Conservation (phyloP, 2,797 vertebrate species). For the Corythornis leucogaster region DNA sequence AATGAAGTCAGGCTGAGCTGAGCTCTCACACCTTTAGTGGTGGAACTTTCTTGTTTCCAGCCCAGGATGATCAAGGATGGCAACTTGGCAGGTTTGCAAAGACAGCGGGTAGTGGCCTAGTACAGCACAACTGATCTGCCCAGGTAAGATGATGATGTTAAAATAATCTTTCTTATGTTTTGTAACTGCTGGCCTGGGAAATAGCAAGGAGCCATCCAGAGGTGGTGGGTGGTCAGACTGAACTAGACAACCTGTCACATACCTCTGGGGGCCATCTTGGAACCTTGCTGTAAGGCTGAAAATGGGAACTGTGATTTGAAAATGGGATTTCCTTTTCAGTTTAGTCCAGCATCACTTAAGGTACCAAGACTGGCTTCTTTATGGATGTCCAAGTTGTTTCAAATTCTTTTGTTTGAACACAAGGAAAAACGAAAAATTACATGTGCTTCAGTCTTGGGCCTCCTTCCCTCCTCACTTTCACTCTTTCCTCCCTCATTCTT, state of each 20-base stretch:
- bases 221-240: neutral
- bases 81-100: neutral
- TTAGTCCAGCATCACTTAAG: neutral
- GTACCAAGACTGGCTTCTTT: neutral
- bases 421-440: neutral
- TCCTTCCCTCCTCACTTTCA: neutral
- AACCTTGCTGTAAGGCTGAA: neutral
- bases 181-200: neutral
- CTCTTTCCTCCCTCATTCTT: neutral
- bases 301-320: neutral
- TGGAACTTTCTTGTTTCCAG: neutral
- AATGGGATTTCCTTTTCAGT: neutral
- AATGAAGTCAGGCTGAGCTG: neutral
- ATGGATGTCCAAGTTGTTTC: neutral
- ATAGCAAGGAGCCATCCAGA: neutral
- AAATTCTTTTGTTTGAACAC: neutral
- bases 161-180: neutral
- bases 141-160: neutral
- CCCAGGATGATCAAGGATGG: neutral
- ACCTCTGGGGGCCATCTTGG: rapidly evolving
- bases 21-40: rapidly evolving
- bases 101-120: neutral
- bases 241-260: rapidly evolving
- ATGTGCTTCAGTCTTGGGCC: neutral
- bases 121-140: neutral